Conservation (phyloP, 2,113 vertebrate genomes). For the Erpornis zantholeuca region DNA sequence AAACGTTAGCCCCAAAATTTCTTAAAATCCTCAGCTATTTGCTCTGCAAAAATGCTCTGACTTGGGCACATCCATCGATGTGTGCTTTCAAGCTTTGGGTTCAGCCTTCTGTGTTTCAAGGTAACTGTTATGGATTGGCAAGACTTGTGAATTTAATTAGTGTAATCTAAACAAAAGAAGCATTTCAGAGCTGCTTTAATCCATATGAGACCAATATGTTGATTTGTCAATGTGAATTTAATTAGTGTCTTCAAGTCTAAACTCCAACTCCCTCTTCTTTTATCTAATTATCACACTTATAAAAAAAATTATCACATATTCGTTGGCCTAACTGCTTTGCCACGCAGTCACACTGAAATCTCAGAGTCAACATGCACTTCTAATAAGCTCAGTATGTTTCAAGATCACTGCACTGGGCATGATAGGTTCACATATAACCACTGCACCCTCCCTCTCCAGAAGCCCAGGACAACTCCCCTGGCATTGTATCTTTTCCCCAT, state of each 20-base stretch:
- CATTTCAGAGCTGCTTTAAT: constrained; percentile 58
- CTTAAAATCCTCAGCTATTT: constrained; percentile 36
- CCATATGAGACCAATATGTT: constrained; percentile 70
- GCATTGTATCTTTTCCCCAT: background rate
- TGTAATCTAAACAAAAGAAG: constrained; percentile 66
- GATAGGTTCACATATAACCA: background rate
- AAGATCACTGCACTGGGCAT: background rate
- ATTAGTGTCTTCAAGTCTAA: constrained; percentile 69
- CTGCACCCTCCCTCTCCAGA: background rate
- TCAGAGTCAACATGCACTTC: constrained; percentile 6
- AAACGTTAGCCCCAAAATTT: background rate
- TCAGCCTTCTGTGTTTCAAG: constrained; percentile 42
- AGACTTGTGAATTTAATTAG: constrained; percentile 73
- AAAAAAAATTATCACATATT: constrained; percentile 70
- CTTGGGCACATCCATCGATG: background rate
- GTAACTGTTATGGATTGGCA: constrained; percentile 54
- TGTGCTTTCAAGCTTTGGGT: constrained; percentile 22
- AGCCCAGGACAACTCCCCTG: background rate
- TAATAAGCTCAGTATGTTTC: constrained; percentile 58
- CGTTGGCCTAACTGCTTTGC: constrained; percentile 62
- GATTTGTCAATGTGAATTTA: constrained; percentile 76
- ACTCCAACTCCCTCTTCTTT: constrained; percentile 57
- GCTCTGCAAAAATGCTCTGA: background rate
- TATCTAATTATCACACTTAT: constrained; percentile 75
- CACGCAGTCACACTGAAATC: constrained; percentile 48